Conservation (phyloP, 1,140 invertebrate species). For the Asobara japonica region DNA sequence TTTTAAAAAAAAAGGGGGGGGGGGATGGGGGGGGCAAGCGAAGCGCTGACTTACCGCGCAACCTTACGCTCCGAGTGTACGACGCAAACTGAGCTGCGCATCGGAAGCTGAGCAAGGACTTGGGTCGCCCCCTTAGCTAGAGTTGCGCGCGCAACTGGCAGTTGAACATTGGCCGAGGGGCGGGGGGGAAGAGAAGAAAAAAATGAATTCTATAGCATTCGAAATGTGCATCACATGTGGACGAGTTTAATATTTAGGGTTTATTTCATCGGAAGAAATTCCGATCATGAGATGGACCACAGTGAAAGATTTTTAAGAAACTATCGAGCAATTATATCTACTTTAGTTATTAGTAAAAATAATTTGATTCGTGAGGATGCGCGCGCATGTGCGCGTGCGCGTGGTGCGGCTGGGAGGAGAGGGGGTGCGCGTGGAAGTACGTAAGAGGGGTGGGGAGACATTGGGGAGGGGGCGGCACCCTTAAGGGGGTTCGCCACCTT, state of each 20-base stretch:
- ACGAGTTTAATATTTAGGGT: too few relatives aligned
- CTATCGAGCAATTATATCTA: too few relatives aligned
- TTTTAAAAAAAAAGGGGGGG: background rate
- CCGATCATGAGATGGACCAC: too few relatives aligned
- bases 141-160: conserved; percentile 15
- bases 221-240: too few relatives aligned
- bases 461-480: background rate
- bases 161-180: background rate
- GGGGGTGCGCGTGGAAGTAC: conserved; percentile 23
- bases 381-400: conserved; percentile 14
- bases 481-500: conserved; percentile 17
- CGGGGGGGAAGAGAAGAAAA: background rate
- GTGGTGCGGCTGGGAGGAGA: background rate
- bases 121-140: conserved; percentile 35
- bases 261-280: too few relatives aligned
- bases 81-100: conserved; percentile 57
- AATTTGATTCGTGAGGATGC: background rate
- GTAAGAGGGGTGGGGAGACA: background rate
- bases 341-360: too few relatives aligned
- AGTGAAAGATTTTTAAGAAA: too few relatives aligned
- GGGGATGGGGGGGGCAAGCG: background rate
- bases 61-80: conserved; percentile 46
- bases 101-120: conserved; percentile 43
- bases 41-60: conserved; percentile 27
- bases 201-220: background rate